Base-by-base conservation (phyloP, 2,888 invertebrate species). In the Hedychridium roseum region DNA sequence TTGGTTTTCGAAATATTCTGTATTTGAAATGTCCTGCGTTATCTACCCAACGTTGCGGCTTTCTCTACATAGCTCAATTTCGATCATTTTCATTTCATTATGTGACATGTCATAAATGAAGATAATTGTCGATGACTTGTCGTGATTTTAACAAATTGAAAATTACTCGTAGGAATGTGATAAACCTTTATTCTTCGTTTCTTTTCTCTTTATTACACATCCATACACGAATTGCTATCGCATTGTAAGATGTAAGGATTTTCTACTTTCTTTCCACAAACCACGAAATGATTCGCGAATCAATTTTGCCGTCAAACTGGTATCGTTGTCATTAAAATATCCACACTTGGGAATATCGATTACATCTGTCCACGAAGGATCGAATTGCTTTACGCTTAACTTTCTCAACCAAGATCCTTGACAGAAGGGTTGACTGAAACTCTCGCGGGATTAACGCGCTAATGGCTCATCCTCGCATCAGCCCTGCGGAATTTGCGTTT, bases 401-500 rank as follows among this genome's bases (percentile, higher is more conserved):
- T 74, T 70, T 59, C 60, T 46, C 60, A 50, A 73, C 73, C 74
- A 54, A 71, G 69, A 69, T 66, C 64, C 60, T 61, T 59, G 60
- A 43, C 45, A 35, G 50, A 49, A 57, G 55, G 54, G 56, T n/a
- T 17, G 35, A 23, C 34, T 27, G 60, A 60, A 68, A 67, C 59
- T 65, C 70, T 58, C 63, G 48, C 43, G 65, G 62, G 67, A 66
- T 57, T 64, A 62, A 57, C 57, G 57, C 62, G 58, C 54, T 54
- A 54, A 54, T 60, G 66, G 60, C n/a, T n/a, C n/a, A n/a, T n/a
- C n/a, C n/a, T n/a, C n/a, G n/a, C 61, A 56, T 61, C 50, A 58
- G 50, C 54, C 49, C 43, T 42, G 56, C 53, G 59, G 61, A 74
- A 74, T 75, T 76, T 74, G 71, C 74, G 70, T 72, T 72, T 70